phyloP scores from a whole-genome alignment of 1,140 invertebrate species.

The Pissodes strobi region DNA sequence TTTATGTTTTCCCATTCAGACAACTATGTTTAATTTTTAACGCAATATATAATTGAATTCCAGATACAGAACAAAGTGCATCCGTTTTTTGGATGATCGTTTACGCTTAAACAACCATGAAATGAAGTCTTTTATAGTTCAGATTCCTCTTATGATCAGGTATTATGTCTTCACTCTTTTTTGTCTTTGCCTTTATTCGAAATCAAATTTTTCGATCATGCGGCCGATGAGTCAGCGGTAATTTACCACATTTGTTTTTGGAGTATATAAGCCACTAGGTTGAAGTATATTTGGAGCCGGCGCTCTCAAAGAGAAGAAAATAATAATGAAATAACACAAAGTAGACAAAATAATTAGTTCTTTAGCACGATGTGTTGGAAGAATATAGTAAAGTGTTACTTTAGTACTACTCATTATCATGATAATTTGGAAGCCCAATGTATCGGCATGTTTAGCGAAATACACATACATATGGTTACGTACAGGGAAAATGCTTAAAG shows the following conservation, averaged over 20 bases:
- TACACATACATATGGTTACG: too few relatives aligned
- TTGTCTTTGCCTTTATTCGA: constrained; percentile 2
- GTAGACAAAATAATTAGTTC: too few relatives aligned
- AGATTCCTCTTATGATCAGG: constrained; percentile 18
- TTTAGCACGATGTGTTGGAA: too few relatives aligned
- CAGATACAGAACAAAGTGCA: constrained; percentile 9
- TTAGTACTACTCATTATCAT: too few relatives aligned
- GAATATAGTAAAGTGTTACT: too few relatives aligned
- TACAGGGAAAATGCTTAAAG: too few relatives aligned
- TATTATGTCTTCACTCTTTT: constrained; percentile 26
- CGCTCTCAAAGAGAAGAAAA: too few relatives aligned
- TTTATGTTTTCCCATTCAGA: not conserved
- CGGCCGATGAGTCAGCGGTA: constrained; percentile 4
- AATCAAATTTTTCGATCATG: constrained; percentile 27
- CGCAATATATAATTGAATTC: constrained; percentile 18
- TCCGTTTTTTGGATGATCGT: constrained; percentile 7
- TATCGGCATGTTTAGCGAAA: too few relatives aligned
- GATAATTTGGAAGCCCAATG: too few relatives aligned
- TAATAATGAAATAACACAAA: too few relatives aligned
- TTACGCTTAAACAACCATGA: constrained; percentile 28
- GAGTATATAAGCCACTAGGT: too few relatives aligned
- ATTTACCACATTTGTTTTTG: not conserved
- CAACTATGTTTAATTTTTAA: constrained; percentile 10
- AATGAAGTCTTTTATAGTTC: constrained; percentile 33
- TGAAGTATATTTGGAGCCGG: too few relatives aligned